phyloP scores from a whole-genome alignment of 2,113 vertebrate species.

The Coreoperca whiteheadi region DNA sequence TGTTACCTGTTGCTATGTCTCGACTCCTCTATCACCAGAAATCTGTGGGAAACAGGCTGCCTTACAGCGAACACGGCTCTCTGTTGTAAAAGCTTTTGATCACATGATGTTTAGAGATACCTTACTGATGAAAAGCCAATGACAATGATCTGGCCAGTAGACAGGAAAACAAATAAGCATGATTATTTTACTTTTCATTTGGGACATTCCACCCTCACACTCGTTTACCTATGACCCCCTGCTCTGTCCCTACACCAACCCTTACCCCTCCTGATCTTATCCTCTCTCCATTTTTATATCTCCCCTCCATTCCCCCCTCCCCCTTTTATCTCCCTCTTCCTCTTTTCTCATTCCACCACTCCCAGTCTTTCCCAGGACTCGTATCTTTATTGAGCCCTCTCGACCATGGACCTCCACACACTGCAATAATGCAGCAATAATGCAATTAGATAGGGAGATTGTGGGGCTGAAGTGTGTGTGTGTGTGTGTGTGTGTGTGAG shows the following conservation, averaged over 20 bases:
- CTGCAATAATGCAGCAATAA: constrained; percentile 88
- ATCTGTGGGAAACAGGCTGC: constrained; percentile 67
- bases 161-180: constrained; percentile 47
- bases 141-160: constrained; percentile 23
- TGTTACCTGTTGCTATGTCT: constrained; percentile 84
- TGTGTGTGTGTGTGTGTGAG: constrained; percentile 50
- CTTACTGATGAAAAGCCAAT: constrained; percentile 38
- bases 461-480: constrained; percentile 91
- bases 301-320: constrained; percentile 11
- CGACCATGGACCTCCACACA: constrained; percentile 87
- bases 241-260: constrained; percentile 12
- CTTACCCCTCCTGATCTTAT: constrained; percentile 35
- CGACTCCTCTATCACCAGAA: constrained; percentile 46
- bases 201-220: neutral
- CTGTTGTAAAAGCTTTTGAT: constrained; percentile 57
- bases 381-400: constrained; percentile 94
- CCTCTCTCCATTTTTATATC: constrained; percentile 37
- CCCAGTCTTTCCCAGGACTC: constrained; percentile 75
- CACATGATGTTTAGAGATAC: constrained; percentile 27
- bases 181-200: constrained; percentile 18
- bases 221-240: constrained; percentile 11
- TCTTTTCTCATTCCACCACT: constrained; percentile 74
- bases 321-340: constrained; percentile 71
- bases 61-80: constrained; percentile 25
- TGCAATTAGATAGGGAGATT: constrained; percentile 87